Evolutionary conservation across 2,888 invertebrate species (phyloP), one percentile per base, ranked within the genome.

Genomic region (Polydrusus cervinus): DNA sequence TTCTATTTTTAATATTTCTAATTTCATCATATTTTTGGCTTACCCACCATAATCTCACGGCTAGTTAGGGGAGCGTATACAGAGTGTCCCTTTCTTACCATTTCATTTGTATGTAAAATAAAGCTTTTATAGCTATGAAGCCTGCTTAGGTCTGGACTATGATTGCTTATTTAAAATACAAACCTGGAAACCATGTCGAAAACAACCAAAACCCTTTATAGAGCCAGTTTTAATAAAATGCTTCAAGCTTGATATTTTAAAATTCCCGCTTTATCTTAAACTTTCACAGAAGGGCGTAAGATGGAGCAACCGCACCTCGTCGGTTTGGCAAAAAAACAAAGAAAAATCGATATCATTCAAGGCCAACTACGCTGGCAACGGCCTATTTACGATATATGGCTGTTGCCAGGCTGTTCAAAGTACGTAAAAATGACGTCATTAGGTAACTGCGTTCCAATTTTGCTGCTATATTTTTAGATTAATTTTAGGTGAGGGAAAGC

Each of bases 291-390:
- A 18, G 20, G 68, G 47, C 67, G 57, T 20, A 57, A 72, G 71
- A 72, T 72, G 66, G 71, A n/a, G 71, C 71, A 60, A 38, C 45
- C 40, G 34, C 18, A 25, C 43, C 40, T 38, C n/a, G 45, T 45
- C 34, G 45, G 16, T 6, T 38, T 30, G 49, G 16, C 20, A 51
- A 67, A 67, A 49, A 47, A 60, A 18, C 49, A 62, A 14, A 68
- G 53, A 51, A 60, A 66, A 51, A 73, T 73, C 68, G 68, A 73
- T 62, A 68, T 51, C 30, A 53, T 49, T 47, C 67, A 73, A 73
- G 73, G 73, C 49, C 68, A 68, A 68, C 45, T 8, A 34, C 51
- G 14, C 43, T 55, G 38, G 13, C 62, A n/a, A 51, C 38, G 18
- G 20, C 49, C 38, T 38, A 14, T 60, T 60, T 60, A 55, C 13